Evolutionary conservation across 1,140 invertebrate species (phyloP), one percentile per base, ranked within the genome.

Genomic region (Helicoverpa zea): DNA sequence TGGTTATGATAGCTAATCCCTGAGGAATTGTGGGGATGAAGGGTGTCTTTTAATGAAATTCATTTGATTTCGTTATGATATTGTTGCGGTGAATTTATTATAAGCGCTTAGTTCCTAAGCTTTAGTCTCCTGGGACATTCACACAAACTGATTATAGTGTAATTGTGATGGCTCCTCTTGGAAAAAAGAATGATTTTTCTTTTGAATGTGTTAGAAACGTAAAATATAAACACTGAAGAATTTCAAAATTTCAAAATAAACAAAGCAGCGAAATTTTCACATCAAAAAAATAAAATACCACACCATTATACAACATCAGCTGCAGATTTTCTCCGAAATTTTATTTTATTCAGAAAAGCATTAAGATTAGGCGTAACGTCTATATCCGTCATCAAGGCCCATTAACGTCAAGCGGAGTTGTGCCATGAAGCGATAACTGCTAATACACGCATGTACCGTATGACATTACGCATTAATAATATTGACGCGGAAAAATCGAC

Each of bases 401-500:
- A 81, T 83, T 81, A 81, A 16, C 51, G 59, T 64, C 61, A 56
- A 59, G 77, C 49, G 23, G 59, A 56, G 80, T 14, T 35, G 58
- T 52, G 12, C 10, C 81, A 74, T 3, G 63, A 58, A 35, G 23
- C 30, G 85, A 88, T 89, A 86, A 86, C 70, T 64, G 77, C 70
- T 73, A 80, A 74, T 75, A 76, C 52, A 58, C 56, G 56, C 12
- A 16, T 70, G 64, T 82, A 61, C 61, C 23, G 52, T 66, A 87
- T 86, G 66, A 54, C 66, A 14, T 70, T 83, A 81, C 70, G 78
- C 85, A 87, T 89, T 91, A 89, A 88, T 90, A 90, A 89, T 77
- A 83, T 85, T 88, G 89, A 90, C 87, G 84, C 84, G 84, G 85
- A 91, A 90, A 91, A 89, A 91, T 91, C 85, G 86, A 84, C 75